These are phyloP conservation scores for Drosophila elegans DNA, from an alignment of 1,140 invertebrate genomes.

Conservation along the genomic window DNA sequence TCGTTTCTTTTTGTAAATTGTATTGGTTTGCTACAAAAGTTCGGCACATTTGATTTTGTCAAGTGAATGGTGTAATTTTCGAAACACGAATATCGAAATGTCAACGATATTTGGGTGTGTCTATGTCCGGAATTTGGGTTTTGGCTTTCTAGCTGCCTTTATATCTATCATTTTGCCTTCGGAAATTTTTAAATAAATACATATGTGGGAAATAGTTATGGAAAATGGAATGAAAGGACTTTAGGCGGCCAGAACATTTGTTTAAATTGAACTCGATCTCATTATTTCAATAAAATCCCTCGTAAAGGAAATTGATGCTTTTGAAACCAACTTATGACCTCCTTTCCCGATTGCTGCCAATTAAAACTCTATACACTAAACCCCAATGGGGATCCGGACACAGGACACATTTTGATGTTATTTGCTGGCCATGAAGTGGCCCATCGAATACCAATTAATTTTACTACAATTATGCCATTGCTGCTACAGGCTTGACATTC, in stretches of 20 bases:
- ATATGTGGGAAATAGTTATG: too few species aligned
- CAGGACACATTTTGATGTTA: conserved; percentile 10
- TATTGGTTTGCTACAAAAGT: conserved; percentile 48
- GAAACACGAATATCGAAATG: conserved; percentile 7
- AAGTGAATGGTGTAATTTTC: conserved; percentile 17
- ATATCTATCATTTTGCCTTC: background rate
- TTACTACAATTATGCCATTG: conserved; percentile 27
- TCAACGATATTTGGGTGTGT: conserved; percentile 7
- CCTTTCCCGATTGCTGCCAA: background rate
- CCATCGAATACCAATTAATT: conserved; percentile 13
- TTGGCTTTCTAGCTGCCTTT: background rate
- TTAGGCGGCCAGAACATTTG: background rate
- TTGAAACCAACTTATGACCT: conserved; percentile 34
- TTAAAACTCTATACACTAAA: background rate
- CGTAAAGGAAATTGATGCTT: conserved; percentile 3
- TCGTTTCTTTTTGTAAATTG: conserved; percentile 42
- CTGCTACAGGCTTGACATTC: background rate
- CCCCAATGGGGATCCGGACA: conserved; percentile 10
- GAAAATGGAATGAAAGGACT: too few species aligned
- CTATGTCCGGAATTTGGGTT: conserved; percentile 10
- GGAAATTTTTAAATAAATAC: background rate
- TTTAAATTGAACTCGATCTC: background rate
- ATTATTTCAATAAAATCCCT: background rate
- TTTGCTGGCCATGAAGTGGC: conserved; percentile 3
- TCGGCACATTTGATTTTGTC: conserved; percentile 55